Evolutionary conservation across 2,113 vertebrate genomes (phyloP).

Genomic region (Bubo bubo): DNA sequence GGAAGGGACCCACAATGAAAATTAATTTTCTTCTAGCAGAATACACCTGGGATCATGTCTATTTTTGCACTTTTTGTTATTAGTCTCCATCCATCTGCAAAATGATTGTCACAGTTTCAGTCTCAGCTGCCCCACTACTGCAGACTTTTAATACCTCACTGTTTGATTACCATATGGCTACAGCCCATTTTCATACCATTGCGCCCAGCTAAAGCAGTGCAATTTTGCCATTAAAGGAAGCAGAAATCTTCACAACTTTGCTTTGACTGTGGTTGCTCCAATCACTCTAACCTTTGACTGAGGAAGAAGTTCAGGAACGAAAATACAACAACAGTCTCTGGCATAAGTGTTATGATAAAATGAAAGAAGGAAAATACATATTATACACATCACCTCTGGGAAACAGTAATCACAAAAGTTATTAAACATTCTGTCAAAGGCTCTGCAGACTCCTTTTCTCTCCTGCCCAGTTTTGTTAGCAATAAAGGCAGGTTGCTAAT

Average conservation of each 20-base stretch:
- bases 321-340: conserved; percentile 57
- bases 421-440: conserved; percentile 78
- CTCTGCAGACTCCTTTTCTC: conserved; percentile 61
- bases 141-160: background rate
- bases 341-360: conserved; percentile 59
- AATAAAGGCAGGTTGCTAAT: conserved; percentile 75
- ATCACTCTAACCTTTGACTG: conserved; percentile 36
- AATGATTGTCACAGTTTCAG: background rate
- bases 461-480: conserved; percentile 64
- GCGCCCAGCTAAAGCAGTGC: background rate
- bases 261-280: conserved; percentile 19
- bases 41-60: background rate
- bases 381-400: conserved; percentile 75
- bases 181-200: fast-evolving
- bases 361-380: conserved; percentile 50
- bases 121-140: background rate
- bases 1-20: background rate
- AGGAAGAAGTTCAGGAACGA: conserved; percentile 58
- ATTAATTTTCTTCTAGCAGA: background rate
- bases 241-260: background rate
- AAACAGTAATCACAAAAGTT: conserved; percentile 74
- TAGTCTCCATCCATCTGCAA: background rate
- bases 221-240: background rate
- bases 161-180: background rate
- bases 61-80: background rate